Evolutionary conservation across 2,797 vertebrate genomes (phyloP), one percentile per base, ranked within the genome.

Genomic region (Megalops cyprinoides): DNA sequence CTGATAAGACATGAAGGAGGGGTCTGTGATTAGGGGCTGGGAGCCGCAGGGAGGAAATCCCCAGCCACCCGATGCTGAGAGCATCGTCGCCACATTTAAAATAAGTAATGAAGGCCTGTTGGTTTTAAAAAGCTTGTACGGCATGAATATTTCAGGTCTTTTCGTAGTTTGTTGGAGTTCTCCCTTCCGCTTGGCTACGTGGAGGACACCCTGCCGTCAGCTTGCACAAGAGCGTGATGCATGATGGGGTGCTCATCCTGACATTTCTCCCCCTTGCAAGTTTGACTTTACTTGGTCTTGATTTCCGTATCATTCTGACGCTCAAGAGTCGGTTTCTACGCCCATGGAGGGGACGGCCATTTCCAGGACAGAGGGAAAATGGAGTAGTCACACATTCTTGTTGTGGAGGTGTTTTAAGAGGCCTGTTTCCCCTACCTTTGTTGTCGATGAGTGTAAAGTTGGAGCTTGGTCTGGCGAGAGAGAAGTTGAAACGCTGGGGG

Each of bases 371-470:
- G n/a, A n/a, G n/a, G n/a, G n/a, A n/a, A n/a, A n/a, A n/a, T n/a
- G n/a, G n/a, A n/a, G n/a, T n/a, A n/a, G n/a, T n/a, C n/a, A 53
- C 53, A 51, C 53, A 53, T 42, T 37, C 31, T 23, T 25, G 34
- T 7, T 39, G 28, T 39, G 20, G 25, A 1, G 7, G 25, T 44
- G 48, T 49, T 9, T 20, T 4, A 28, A 2, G 42, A 42, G 46
- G 23, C 51, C 65, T 55, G n/a, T 37, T 23, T 18, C n/a, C 51
- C 87, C 80, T 88, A 97, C 96, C 93, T 0, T 87, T 90, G 75
- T 96, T 93, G 87, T 97, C 94, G 69, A 77, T 83, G 85, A 99
- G 93, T 83, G 97, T 95, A 91, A 99, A 99, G 92, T 99, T 99
- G 88, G 94, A 95, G 67, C 93, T 95, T 34, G 92, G 92, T 6